Evolutionary conservation across 1,140 invertebrate species (phyloP), one percentile per base, ranked within the genome.

Genomic region (Conopomorpha cramerella): DNA sequence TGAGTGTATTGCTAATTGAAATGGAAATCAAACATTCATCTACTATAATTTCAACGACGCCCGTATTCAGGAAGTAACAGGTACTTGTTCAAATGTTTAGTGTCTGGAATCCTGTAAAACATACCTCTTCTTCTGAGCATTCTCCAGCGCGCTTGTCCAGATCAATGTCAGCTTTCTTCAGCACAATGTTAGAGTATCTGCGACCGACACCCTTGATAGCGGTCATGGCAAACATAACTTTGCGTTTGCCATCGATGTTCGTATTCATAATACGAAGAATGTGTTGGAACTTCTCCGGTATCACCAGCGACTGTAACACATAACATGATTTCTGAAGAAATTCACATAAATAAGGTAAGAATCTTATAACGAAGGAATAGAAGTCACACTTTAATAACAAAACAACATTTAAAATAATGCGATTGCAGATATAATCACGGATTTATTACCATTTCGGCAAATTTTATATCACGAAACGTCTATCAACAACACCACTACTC

Each of bases 211-310:
- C 97, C 80, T 99, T 99, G 76, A 99, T 99, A 38, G 95, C 91
- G 19, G 96, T 99, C 83, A 99, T 88, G 38, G 97, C 96, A 77
- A 97, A 98, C 88, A 96, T 95, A 44, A 99, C 92, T 76, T 98
- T 99, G 26, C 90, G 84, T 79, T 95, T 92, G 70, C 97, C 97
- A 87, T 99, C 96, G 55, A 99, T 99, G 72, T 99, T 99, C 66
- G 96, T 99, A 86, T 91, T 93, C 84, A 98, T 89, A 65, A 99
- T 92, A 98, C 97, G 97, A 84, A 99, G 89, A 88, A 99, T 99
- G 84, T 99, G 97, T 81, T 99, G 96, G 74, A 99, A 99, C 77
- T 98, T 98, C 53, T 98, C 96, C 60, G 97, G 96, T 55, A 98
- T 90, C 30, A 99, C 92, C 57, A 99, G 84, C 73, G 94, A 92